Percentiles rank a stretch among this genome's conserved stretches.
Conservation (phyloP, 2,797 vertebrate genomes). For the Galagoides demidoff region DNA sequence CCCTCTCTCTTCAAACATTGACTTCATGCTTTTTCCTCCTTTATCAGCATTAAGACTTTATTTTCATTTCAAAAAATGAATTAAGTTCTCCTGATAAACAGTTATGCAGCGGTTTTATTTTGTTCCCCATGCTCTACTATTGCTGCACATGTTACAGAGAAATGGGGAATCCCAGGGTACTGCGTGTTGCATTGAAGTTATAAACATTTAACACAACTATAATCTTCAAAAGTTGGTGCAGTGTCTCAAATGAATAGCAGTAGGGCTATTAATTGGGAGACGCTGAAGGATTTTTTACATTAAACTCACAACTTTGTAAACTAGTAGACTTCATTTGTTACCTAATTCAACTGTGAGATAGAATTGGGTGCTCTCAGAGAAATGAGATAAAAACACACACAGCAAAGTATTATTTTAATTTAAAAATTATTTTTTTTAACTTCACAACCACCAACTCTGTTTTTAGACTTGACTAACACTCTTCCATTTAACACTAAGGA, state of each 20-base stretch:
- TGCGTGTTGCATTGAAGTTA: neutral
- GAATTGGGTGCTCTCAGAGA: neutral
- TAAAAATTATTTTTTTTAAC: neutral
- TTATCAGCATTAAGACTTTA: constrained; percentile 40
- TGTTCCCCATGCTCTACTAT: neutral
- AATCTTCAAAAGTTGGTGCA: neutral
- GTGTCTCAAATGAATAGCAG: constrained; percentile 23
- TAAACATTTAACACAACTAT: neutral
- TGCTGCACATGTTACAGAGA: neutral
- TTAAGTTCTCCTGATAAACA: constrained; percentile 51
- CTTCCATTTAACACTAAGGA: neutral
- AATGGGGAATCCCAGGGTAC: neutral
- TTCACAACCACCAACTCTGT: neutral
- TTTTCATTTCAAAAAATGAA: constrained; percentile 66
- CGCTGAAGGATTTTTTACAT: neutral
- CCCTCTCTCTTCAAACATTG: constrained; percentile 67
- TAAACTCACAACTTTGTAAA: constrained; percentile 7
- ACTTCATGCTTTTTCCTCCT: constrained; percentile 51
- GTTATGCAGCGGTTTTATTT: constrained; percentile 34
- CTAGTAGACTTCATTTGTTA: neutral
- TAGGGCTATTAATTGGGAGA: neutral
- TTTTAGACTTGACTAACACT: neutral
- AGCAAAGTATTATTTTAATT: constrained; percentile 14
- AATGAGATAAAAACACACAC: neutral
- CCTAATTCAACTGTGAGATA: neutral